Conservation (phyloP, 2,113 vertebrate species). For the Ammodramus savannarum region DNA sequence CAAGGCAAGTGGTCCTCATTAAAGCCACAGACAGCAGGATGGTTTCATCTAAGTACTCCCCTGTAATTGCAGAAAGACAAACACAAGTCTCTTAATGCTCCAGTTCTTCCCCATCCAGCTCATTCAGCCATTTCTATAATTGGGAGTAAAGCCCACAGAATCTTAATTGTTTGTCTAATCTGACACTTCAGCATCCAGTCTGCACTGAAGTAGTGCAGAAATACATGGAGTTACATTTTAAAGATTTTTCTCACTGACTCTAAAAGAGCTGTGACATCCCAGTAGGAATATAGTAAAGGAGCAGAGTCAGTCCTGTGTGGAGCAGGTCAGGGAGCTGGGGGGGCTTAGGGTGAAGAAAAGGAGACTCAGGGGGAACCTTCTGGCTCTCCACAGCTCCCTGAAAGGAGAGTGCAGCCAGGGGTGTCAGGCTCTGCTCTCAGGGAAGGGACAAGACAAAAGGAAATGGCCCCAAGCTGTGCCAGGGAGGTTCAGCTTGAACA, state of each 20-base stretch:
- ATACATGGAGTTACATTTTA: not conserved
- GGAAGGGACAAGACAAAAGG: not conserved
- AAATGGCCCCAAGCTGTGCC: rapidly evolving
- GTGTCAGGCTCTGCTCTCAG: not conserved
- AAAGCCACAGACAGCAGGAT: constrained; percentile 12
- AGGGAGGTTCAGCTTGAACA: not conserved
- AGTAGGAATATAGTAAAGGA: not conserved
- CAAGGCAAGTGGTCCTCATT: constrained; percentile 44
- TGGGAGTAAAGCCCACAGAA: not conserved
- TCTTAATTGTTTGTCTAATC: not conserved
- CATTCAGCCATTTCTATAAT: not conserved
- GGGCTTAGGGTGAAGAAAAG: not conserved
- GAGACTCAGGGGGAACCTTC: not conserved
- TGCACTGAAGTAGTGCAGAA: not conserved
- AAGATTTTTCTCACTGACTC: not conserved
- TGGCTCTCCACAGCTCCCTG: not conserved
- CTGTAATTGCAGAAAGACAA: constrained; percentile 21
- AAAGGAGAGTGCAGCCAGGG: rapidly evolving
- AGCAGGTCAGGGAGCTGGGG: not conserved
- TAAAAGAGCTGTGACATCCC: not conserved
- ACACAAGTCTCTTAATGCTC: not conserved
- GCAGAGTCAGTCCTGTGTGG: too few species aligned
- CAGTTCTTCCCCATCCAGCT: not conserved
- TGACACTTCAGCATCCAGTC: not conserved
- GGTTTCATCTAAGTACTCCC: constrained; percentile 15